A percentile compares a stretch with the other conserved stretches of the same genome.
phyloP scores from a whole-genome alignment of 2,113 vertebrate genomes.

The Cygnus atratus region DNA sequence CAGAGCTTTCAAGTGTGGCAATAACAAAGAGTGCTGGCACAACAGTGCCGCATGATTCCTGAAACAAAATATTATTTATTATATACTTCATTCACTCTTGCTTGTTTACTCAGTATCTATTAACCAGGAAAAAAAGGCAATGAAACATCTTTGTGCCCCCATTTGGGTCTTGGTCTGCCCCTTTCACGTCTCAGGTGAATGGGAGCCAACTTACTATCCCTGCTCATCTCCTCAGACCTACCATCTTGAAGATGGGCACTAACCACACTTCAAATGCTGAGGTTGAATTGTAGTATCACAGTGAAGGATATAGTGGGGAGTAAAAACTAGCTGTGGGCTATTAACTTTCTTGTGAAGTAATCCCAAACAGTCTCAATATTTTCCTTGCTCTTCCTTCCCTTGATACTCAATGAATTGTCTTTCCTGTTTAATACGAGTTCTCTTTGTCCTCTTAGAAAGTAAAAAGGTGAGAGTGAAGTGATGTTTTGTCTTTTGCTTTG shows the following conservation, averaged over 20 bases:
- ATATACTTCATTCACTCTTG: background rate
- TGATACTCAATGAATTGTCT: background rate
- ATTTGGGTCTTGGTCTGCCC: background rate
- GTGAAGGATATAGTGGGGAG: background rate
- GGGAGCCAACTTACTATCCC: background rate
- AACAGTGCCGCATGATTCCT: background rate
- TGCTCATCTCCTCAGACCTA: background rate
- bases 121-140: background rate
- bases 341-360: background rate
- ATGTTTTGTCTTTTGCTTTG: background rate
- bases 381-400: background rate
- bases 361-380: background rate
- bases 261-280: background rate
- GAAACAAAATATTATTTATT: background rate
- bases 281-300: background rate
- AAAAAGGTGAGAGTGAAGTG: background rate
- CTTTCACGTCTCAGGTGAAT: background rate
- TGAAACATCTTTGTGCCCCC: background rate
- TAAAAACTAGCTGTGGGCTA: background rate
- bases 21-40: background rate
- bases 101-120: background rate
- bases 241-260: background rate
- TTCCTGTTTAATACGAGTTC: background rate
- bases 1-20: background rate
- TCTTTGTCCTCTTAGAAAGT: background rate